phyloP scores from a whole-genome alignment of 1,140 invertebrate genomes.

The Druon quercuslanigerum region DNA sequence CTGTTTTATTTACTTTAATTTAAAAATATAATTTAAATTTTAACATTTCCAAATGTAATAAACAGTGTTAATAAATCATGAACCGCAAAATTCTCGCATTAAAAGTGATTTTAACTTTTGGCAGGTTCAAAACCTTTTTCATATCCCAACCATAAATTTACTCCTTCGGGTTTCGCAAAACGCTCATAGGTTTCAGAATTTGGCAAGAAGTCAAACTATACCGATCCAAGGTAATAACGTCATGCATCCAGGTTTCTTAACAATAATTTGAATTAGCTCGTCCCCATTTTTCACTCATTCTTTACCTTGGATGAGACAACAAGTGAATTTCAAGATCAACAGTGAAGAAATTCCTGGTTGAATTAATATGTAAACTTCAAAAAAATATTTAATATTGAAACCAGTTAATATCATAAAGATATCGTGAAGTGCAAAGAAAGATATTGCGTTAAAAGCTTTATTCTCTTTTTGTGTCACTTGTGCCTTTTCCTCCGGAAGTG shows the following conservation, averaged over 20 bases:
- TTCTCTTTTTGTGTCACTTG: background rate
- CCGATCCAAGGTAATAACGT: conserved; percentile 16
- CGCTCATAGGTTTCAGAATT: conserved; percentile 20
- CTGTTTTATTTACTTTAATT: no score
- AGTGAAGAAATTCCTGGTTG: background rate
- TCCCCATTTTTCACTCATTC: conserved; percentile 1
- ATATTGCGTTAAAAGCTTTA: background rate
- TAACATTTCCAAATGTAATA: background rate
- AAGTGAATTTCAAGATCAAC: background rate
- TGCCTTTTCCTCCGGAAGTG: conserved; percentile 9
- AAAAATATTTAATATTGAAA: background rate
- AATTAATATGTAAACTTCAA: background rate
- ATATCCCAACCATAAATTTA: conserved; percentile 16
- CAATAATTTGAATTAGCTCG: conserved; percentile 17
- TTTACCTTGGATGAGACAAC: background rate
- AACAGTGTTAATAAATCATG: background rate
- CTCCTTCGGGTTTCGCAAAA: conserved; percentile 4
- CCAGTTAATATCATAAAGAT: background rate
- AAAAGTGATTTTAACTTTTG: background rate
- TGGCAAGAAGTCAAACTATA: conserved; percentile 15
- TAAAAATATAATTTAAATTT: no score
- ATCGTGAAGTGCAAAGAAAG: background rate
- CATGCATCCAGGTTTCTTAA: background rate
- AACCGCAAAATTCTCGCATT: background rate
- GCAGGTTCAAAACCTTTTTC: background rate